Evolutionary conservation across 2,113 vertebrate genomes (phyloP).

Genomic region (Delphinapterus leucas): DNA sequence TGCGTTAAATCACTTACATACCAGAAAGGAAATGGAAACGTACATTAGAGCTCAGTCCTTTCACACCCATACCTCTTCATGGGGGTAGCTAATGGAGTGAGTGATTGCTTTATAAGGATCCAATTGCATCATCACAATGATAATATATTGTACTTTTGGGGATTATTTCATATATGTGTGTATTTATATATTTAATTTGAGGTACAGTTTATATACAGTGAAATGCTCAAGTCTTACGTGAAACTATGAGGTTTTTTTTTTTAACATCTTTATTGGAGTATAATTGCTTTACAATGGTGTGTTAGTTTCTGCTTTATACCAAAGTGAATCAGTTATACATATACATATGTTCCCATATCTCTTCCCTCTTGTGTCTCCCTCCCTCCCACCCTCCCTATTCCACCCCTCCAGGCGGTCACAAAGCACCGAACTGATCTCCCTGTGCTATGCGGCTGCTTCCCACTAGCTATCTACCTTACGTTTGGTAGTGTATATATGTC

Average conservation of each 20-base stretch:
- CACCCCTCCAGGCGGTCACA: no score
- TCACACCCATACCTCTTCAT: background rate
- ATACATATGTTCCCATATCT: no score
- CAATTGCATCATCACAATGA: background rate
- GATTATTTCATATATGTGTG: background rate
- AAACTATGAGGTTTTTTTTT: background rate
- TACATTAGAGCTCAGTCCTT: background rate
- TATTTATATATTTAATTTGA: background rate
- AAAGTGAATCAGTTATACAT: no score
- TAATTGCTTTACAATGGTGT: no score
- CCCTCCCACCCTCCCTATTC: no score
- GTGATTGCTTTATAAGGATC: background rate
- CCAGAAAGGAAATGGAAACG: background rate
- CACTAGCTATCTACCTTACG: no score
- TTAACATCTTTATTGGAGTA: no score
- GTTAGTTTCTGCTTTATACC: no score
- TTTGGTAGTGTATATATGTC: no score
- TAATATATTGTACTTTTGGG: background rate
- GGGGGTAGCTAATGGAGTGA: background rate
- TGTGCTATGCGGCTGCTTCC: no score
- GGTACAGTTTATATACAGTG: background rate
- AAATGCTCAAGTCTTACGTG: background rate
- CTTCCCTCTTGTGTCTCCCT: no score
- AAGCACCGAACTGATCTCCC: no score
- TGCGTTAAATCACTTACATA: background rate